phyloP scores from a whole-genome alignment of 2,888 invertebrate species.

The Hipparchia sbordonii region DNA sequence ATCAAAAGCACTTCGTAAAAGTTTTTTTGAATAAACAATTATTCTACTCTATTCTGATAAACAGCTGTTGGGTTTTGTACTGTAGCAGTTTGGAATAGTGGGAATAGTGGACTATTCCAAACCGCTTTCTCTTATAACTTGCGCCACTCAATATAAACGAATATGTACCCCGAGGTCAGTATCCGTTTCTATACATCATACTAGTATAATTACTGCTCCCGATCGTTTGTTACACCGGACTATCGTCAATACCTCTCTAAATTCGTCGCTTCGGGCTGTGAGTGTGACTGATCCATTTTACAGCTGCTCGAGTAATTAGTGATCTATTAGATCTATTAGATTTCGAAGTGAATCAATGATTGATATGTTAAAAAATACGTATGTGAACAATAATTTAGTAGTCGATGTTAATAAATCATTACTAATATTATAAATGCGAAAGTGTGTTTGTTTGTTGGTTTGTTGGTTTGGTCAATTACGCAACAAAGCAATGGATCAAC shows the following conservation, averaged over 20 bases:
- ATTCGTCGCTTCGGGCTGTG: slow-evolving; percentile 28
- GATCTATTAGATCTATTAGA: not conserved
- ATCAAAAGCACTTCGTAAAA: too few relatives aligned
- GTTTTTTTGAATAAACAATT: too few relatives aligned
- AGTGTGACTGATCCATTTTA: slow-evolving; percentile 26
- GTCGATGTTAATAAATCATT: too few relatives aligned
- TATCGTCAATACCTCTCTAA: slow-evolving; percentile 46
- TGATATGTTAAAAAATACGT: not conserved
- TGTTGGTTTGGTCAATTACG: too few relatives aligned
- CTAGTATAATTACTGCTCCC: slow-evolving; percentile 62
- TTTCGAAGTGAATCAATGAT: slow-evolving; percentile 13
- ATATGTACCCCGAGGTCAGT: slow-evolving; percentile 48
- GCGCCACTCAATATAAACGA: slow-evolving; percentile 31
- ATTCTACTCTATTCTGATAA: too few relatives aligned
- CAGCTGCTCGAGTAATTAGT: slow-evolving; percentile 18
- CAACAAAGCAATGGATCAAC: too few relatives aligned
- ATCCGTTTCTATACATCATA: slow-evolving; percentile 58
- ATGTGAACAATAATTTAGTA: not conserved
- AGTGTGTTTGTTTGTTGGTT: too few relatives aligned
- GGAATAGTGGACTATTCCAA: too few relatives aligned
- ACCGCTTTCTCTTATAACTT: slow-evolving; percentile 25
- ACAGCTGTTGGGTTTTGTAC: too few relatives aligned
- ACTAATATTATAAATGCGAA: too few relatives aligned
- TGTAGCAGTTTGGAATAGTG: too few relatives aligned
- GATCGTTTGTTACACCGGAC: slow-evolving; percentile 44